Base-by-base conservation (phyloP, 2,797 vertebrate genomes). In the Microchirus variegatus region DNA sequence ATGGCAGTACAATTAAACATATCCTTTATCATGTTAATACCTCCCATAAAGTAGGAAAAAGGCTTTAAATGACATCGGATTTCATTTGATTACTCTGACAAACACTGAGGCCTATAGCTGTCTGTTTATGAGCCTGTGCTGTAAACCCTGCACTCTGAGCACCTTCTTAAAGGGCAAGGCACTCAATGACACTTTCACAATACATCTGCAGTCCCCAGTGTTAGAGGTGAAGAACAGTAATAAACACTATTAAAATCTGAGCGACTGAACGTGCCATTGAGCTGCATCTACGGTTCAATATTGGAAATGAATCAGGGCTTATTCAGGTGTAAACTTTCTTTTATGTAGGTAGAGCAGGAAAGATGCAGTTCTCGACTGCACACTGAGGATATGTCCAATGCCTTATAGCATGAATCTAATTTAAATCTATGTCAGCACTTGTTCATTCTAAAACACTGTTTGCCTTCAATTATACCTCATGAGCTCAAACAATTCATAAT, bases 101-200 rank as follows among this genome's bases (percentile, higher is more conserved):
- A 31, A 8, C 26, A 31, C 26, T 31, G 26, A 31, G 26, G 26
- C 31, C 31, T 31, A 6, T 31, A 31, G 31, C 44, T 17, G 50
- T 17, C 46, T 71, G 63, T 74, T 68, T 63, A 44, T 13, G 2
- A 7, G 59, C 52, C 26, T 11, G 74, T 40, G 31, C 65, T 62
- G 64, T 53, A 53, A 56, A 59, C 10, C 53, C 0, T 59, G 55
- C 42, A 47, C 37, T 60, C 40, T 17, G 16, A 50, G 57, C 51
- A 58, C 35, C 58, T n/a, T 48, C 49, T 63, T 22, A 64, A 65
- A 75, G 65, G 65, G 47, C 38, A 73, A 70, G 13, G 16, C 17
- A 50, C 45, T 42, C 22, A 59, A 5, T 55, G 45, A 49, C 22
- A 70, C 14, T 22, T 40, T 53, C 47, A 53, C 18, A 56, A 43